Evolutionary conservation across 2,797 vertebrate genomes (phyloP).

Genomic region (Lemur catta): DNA sequence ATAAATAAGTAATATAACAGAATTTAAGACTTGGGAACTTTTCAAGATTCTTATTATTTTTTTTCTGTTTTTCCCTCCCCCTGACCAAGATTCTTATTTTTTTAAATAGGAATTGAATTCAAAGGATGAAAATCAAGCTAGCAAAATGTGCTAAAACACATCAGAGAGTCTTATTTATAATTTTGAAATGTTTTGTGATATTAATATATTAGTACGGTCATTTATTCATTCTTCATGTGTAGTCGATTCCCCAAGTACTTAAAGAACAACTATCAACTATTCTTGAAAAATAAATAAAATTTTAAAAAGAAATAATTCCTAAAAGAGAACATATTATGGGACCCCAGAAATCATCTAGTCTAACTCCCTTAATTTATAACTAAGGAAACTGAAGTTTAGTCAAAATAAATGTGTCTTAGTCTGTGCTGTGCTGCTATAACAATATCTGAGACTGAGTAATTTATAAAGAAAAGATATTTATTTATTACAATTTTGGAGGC

Average conservation of each 20-base stretch:
- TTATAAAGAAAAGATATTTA: not conserved
- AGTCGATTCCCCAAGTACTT: not conserved
- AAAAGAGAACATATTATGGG: not conserved
- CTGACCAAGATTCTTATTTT: not conserved
- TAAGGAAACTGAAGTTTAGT: not conserved
- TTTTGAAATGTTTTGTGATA: not conserved
- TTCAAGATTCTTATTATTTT: not conserved
- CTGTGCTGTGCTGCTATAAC: not conserved
- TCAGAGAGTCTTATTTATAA: not conserved
- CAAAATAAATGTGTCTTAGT: not conserved
- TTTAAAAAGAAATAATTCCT: not conserved
- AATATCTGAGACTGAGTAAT: not conserved
- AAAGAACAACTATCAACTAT: not conserved
- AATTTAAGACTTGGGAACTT: not conserved
- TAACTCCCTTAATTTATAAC: not conserved
- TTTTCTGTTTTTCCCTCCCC: too few relatives aligned
- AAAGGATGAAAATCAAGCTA: conserved; percentile 5
- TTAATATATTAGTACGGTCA: not conserved
- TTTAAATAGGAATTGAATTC: not conserved
- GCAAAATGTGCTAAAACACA: not conserved
- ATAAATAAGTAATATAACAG: not conserved
- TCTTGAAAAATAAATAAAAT: not conserved
- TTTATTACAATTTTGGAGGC: not conserved
- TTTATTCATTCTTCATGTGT: not conserved
- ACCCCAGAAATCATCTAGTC: not conserved